Evolutionary conservation across 2,888 invertebrate species (phyloP).

Genomic region (Caenorhabditis sulstoni): DNA sequence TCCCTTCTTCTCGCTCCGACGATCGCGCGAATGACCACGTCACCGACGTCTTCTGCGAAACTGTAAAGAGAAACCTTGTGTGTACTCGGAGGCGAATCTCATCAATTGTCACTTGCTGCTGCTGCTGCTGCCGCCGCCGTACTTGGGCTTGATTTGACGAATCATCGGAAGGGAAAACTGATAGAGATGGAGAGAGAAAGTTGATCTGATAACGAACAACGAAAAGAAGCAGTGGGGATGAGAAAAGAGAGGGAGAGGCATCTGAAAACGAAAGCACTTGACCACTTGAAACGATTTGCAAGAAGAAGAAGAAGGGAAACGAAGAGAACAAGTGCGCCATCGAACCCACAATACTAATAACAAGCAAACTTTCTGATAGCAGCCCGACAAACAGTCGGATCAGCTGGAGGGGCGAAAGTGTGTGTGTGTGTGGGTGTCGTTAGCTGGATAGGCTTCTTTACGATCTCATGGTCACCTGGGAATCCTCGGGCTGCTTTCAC

Average conservation of each 20-base stretch:
- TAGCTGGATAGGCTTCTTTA: conserved; percentile 31
- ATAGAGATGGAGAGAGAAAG: conserved; percentile 28
- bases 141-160: conserved; percentile 40
- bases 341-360: conserved; percentile 11
- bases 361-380: conserved; percentile 32
- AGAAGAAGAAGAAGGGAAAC: background rate
- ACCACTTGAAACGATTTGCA: conserved; percentile 11
- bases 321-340: background rate
- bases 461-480: conserved; percentile 50
- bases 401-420: conserved; percentile 50
- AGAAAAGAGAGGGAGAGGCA: conserved; percentile 7
- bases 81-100: conserved; percentile 24
- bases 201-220: conserved; percentile 49
- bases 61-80: conserved; percentile 3
- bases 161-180: conserved; percentile 24
- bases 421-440: too few relatives aligned
- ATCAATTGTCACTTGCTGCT: conserved; percentile 50
- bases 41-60: background rate
- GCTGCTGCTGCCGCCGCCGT: too few relatives aligned
- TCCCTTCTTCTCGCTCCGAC: conserved; percentile 2
- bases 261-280: conserved; percentile 10
- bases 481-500: conserved; percentile 4
- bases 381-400: conserved; percentile 49
- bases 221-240: background rate
- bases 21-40: conserved; percentile 24